These are phyloP conservation scores for Brachylomia viminalis DNA, from an alignment of 2,888 invertebrate species.

Conservation along the genomic window DNA sequence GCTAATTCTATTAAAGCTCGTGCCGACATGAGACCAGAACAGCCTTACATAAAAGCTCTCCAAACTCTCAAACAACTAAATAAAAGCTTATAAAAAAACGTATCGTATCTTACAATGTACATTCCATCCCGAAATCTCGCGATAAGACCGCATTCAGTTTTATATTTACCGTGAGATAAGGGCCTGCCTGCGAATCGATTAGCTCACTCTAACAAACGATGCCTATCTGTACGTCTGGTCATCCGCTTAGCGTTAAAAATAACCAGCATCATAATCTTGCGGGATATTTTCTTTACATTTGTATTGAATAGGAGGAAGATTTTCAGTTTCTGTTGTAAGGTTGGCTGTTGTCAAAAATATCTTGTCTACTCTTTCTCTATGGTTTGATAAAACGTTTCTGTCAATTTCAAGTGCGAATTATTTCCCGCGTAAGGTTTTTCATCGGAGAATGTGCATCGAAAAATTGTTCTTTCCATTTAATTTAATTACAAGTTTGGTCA, in stretches of 20 bases:
- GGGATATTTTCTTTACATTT: conserved; percentile 26
- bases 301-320: not conserved
- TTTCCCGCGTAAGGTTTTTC: not conserved
- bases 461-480: not conserved
- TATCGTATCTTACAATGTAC: conserved; percentile 67
- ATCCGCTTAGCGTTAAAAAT: conserved; percentile 56
- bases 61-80: conserved; percentile 13
- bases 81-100: conserved; percentile 45
- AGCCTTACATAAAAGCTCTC: not conserved
- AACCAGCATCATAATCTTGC: conserved; percentile 47
- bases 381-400: not conserved
- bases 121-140: conserved; percentile 71
- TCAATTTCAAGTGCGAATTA: not conserved
- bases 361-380: not conserved
- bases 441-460: not conserved
- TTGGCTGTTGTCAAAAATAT: not conserved
- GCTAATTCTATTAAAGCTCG: not conserved
- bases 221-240: conserved; percentile 74
- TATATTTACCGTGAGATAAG: conserved; percentile 80
- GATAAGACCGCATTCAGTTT: conserved; percentile 82
- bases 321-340: not conserved
- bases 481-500: not conserved
- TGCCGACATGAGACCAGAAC: not conserved
- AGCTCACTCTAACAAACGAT: conserved; percentile 68
- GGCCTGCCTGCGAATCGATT: conserved; percentile 81